Conservation (phyloP, 2,888 invertebrate species). For the Dryobota labecula region DNA sequence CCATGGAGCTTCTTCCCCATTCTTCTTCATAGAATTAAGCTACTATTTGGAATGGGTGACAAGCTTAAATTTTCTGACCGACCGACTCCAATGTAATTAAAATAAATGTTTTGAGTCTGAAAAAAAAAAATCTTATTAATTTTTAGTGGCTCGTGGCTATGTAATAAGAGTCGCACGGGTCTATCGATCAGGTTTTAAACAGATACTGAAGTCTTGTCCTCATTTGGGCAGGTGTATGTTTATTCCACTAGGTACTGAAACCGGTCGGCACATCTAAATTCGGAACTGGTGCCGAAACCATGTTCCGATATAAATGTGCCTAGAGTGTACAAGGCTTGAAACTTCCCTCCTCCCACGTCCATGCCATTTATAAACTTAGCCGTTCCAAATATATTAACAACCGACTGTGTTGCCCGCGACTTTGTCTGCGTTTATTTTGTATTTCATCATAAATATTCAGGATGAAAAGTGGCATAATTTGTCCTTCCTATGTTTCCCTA, state of each 20-base stretch:
- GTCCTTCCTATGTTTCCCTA: background rate
- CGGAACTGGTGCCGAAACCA: background rate
- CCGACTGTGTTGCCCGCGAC: background rate
- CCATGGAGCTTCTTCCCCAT: no score
- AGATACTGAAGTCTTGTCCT: background rate
- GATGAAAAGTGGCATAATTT: background rate
- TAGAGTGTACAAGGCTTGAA: slow-evolving; percentile 16
- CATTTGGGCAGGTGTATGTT: background rate
- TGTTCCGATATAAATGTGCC: slow-evolving; percentile 18
- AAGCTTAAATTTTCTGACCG: no score
- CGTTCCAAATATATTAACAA: slow-evolving; percentile 17
- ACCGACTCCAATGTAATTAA: no score
- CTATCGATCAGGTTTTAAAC: no score
- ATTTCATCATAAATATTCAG: background rate
- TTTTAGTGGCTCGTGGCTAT: no score
- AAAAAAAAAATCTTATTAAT: no score
- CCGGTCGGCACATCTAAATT: slow-evolving; percentile 16
- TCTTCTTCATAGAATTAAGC: no score
- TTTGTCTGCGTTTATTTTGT: background rate
- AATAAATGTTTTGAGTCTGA: no score
- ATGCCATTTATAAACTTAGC: slow-evolving; percentile 27
- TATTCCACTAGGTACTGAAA: background rate
- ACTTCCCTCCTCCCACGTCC: slow-evolving; percentile 10
- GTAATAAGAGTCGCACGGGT: background rate
- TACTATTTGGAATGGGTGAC: no score